Base-by-base conservation (phyloP, 2,797 vertebrate genomes). In the Zonotrichia albicollis region DNA sequence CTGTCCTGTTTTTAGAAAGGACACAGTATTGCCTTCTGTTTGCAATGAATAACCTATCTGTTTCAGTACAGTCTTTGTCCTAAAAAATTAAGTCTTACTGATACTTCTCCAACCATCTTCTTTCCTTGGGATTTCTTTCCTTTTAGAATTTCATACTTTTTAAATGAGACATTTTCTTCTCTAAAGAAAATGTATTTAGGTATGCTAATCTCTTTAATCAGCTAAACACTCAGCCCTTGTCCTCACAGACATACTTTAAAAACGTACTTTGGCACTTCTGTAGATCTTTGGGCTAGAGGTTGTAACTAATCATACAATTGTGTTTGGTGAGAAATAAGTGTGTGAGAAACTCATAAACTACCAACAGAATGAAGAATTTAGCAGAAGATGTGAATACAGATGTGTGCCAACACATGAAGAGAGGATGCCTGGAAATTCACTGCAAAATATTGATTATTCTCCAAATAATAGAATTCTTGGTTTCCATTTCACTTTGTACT, bases 341-440 rank as follows among this genome's bases (percentile, higher is more conserved):
- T 22, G 9, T 72, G 42, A 86, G 66, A 79, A 94, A n/a, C 25
- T 89, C 51, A 66, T 2, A 12, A 57, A 58, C 29, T 65, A 43
- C 17, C 22, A 46, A 11, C 0, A 43, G 18, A 73, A 45, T 50
- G 27, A 93, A 72, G 43, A 90, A 54, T 89, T 51, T 55, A 72
- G 16, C 26, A 55, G 51, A 70, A 51, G 46, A 22, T 45, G 19
- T 30, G 67, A 48, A 40, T 80, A 32, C 4, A 62, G 34, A 32
- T 0, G 0, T 46, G 19, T 82, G n/a, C 40, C 51, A 74, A 48
- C 15, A 36, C 16, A 22, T 0, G 1, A 58, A 62, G 51, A 22
- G 4, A 32, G 18, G 8, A 38, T 60, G 5, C 55, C 61, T 85
- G 57, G 43, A 85, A 82, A 60, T 71, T 50, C n/a, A 65, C 5